phyloP scores from a whole-genome alignment of 2,888 invertebrate species.

The Reticulitermes lucifugus region DNA sequence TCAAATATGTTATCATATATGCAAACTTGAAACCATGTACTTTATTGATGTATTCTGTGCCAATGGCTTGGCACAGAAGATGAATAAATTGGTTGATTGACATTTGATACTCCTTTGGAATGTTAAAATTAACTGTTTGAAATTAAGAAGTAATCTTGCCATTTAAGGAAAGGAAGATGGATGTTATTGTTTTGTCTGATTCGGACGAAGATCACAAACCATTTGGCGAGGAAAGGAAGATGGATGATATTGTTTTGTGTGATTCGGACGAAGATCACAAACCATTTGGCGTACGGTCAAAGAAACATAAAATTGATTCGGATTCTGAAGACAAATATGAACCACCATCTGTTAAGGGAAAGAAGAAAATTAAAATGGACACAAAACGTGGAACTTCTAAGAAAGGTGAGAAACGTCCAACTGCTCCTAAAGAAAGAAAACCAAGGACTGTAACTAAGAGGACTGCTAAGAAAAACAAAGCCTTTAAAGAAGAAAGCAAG shows the following conservation, averaged over 20 bases:
- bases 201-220: background rate
- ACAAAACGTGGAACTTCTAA: background rate
- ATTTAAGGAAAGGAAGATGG: background rate
- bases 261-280: background rate
- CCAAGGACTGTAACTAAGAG: background rate
- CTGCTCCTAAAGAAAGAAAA: background rate
- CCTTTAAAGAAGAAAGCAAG: background rate
- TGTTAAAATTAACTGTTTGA: no score
- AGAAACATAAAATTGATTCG: conserved; percentile 2
- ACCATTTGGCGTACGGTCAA: background rate
- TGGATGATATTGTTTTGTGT: background rate
- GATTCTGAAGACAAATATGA: conserved; percentile 1
- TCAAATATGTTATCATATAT: no score
- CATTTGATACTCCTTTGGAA: no score
- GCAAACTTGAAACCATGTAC: no score
- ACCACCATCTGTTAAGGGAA: background rate
- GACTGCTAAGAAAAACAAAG: background rate
- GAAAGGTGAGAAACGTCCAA: background rate
- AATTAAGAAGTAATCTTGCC: no score
- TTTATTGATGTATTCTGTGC: no score
- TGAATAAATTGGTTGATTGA: no score
- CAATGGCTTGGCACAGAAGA: no score
- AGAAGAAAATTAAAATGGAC: background rate
- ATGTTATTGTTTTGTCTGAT: background rate
- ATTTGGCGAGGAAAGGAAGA: background rate